Evolutionary conservation across 1,140 invertebrate species (phyloP), one percentile per base, ranked within the genome.

Genomic region (Calosoma granatense): DNA sequence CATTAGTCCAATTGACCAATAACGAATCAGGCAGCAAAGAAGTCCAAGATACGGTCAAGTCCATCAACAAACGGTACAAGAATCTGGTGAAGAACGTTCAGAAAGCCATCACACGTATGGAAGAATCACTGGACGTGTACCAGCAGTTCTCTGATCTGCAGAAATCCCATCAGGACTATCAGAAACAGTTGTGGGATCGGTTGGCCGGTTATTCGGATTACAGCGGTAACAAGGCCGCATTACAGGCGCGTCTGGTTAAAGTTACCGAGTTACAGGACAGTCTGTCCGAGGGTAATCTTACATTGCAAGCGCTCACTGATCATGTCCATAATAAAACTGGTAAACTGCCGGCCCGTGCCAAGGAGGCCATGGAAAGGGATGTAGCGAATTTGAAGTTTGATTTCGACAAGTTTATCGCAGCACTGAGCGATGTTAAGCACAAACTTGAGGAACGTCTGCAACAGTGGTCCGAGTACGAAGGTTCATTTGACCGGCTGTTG

Each of bases 401-500:
- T 63, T 83, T 86, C 64, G 88, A 92, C 54, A 93, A 92, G 66
- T 90, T 92, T 58, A 77, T 79, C n/a, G 79, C 79, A 1, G 81
- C 85, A 0, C 73, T 92, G 22, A 82, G 78, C 57, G 90, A 93
- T 67, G 83, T 88, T 0, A 81, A 83, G 64, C 83, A 85, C 61
- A 82, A 81, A 22, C 76, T 97, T 20, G 87, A 94, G 70, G 86
- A 91, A 61, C 83, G 87, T 56, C 78, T 97, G 30, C 82, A 87
- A 63, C 90, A 94, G 72, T 97, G 94, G 94, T 83, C 78, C 47
- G 88, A 92, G 57, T 97, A 94, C 67, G 93, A 97, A 67, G 81
- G 82, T 56, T 87, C 88, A 1, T 82, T 94, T 63, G 91, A 94
- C 61, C 78, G 84, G 39, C 74, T 97, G 22, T 79, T 92, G 41